Evolutionary conservation across 2,113 vertebrate species (phyloP).

Genomic region (Equus przewalskii): DNA sequence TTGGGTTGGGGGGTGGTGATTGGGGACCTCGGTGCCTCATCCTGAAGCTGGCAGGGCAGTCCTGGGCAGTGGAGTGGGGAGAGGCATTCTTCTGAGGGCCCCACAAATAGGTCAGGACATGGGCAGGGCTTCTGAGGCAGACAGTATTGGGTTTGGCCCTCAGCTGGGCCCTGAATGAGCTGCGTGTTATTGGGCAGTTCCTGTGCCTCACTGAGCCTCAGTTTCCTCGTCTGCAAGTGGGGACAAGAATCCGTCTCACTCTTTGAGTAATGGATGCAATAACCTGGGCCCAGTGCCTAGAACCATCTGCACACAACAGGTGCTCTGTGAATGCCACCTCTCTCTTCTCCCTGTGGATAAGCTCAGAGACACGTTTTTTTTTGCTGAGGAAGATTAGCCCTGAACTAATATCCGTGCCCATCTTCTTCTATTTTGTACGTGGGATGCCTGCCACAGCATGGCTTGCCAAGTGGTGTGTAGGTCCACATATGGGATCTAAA

Average conservation of each 20-base stretch:
- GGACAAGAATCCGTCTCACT: fast-evolving
- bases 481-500: too few relatives aligned
- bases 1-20: fast-evolving
- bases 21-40: background rate
- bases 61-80: fast-evolving
- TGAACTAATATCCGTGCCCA: too few relatives aligned
- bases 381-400: too few relatives aligned
- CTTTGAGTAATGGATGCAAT: background rate
- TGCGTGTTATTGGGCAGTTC: background rate
- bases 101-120: fast-evolving
- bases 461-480: too few relatives aligned
- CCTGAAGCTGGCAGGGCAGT: background rate
- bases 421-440: too few relatives aligned
- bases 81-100: background rate
- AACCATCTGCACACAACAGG: fast-evolving
- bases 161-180: background rate
- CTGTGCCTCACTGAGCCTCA: background rate
- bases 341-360: background rate
- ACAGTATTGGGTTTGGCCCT: fast-evolving
- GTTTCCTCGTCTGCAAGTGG: background rate
- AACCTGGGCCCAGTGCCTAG: background rate
- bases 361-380: background rate
- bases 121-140: background rate
- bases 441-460: too few relatives aligned
- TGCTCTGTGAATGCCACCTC: background rate